Conservation (phyloP, 2,888 invertebrate genomes). For the Drosophila lutescens region DNA sequence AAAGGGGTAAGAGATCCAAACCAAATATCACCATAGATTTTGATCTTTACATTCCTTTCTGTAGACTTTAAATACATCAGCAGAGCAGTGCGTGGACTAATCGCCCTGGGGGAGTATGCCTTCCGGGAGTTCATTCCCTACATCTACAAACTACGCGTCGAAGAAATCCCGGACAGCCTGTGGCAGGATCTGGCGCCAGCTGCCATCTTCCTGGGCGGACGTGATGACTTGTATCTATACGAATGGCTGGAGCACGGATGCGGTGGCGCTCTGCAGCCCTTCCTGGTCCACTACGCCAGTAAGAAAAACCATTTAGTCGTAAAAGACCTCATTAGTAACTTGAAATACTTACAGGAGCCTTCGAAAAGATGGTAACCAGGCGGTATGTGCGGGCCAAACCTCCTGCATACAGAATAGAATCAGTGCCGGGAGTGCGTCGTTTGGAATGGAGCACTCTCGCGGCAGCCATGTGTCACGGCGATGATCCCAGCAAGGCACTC, state of each 20-base stretch:
- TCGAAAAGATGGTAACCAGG: constrained; percentile 69
- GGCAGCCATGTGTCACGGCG: constrained; percentile 79
- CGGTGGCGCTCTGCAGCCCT: constrained; percentile 82
- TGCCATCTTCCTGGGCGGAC: constrained; percentile 80
- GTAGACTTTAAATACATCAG: constrained; percentile 82
- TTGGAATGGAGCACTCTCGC: constrained; percentile 80
- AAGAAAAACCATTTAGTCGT: constrained; percentile 17
- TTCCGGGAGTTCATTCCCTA: constrained; percentile 83
- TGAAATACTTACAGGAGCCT: constrained; percentile 58
- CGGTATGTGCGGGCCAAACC: constrained; percentile 60
- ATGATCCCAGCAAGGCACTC: constrained; percentile 80
- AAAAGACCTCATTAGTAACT: neutral
- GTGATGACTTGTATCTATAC: constrained; percentile 83
- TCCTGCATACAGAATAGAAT: constrained; percentile 74
- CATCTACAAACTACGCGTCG: constrained; percentile 77
- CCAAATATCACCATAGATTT: neutral
- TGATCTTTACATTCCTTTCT: neutral
- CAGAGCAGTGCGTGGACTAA: constrained; percentile 79
- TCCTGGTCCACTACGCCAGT: constrained; percentile 81
- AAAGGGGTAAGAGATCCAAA: constrained; percentile 62
- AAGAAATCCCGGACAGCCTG: constrained; percentile 75
- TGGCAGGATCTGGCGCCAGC: constrained; percentile 78
- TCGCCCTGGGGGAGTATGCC: constrained; percentile 82
- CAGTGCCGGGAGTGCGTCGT: constrained; percentile 78
- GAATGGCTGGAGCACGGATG: constrained; percentile 83